These are phyloP conservation scores for Poecile montanus DNA, from an alignment of 2,797 vertebrate genomes.

Conservation along the genomic window DNA sequence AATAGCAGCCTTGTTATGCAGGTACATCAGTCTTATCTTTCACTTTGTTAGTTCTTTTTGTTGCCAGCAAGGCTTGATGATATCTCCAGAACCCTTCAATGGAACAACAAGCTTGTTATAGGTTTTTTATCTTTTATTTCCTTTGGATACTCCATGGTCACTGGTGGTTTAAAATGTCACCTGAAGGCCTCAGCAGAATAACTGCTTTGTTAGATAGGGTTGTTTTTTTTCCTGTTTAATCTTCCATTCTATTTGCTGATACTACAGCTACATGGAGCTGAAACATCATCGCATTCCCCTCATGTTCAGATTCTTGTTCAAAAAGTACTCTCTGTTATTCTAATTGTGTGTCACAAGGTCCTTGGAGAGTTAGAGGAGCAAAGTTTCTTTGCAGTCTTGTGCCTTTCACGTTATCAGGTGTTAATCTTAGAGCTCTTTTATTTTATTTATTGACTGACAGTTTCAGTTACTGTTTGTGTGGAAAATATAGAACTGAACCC, in stretches of 20 bases:
- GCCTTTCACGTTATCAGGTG: conserved; percentile 7
- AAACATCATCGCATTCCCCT: conserved; percentile 46
- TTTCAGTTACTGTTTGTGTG: conserved; percentile 8
- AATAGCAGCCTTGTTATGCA: conserved; percentile 55
- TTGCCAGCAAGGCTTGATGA: conserved; percentile 49
- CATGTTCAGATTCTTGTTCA: conserved; percentile 22
- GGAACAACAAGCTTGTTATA: conserved; percentile 72
- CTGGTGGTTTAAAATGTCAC: conserved; percentile 71
- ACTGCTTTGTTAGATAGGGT: conserved; percentile 62
- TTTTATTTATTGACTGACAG: conserved; percentile 49
- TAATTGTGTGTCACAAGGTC: neutral
- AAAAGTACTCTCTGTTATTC: conserved; percentile 46
- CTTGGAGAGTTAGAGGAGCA: neutral
- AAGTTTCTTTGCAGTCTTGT: conserved; percentile 24
- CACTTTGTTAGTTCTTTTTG: conserved; percentile 53
- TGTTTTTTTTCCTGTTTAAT: conserved; percentile 45
- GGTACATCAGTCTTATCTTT: conserved; percentile 69
- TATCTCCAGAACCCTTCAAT: conserved; percentile 59
- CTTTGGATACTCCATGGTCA: conserved; percentile 65
- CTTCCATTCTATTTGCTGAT: conserved; percentile 59
- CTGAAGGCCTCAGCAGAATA: conserved; percentile 57
- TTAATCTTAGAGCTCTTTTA: conserved; percentile 60
- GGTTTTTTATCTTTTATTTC: conserved; percentile 75
- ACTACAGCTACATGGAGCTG: conserved; percentile 31
- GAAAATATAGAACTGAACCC: neutral